Percentiles rank a stretch among this genome's conserved stretches.
phyloP scores from a whole-genome alignment of 2,113 vertebrate genomes.

The Todiramphus saurophagus region DNA sequence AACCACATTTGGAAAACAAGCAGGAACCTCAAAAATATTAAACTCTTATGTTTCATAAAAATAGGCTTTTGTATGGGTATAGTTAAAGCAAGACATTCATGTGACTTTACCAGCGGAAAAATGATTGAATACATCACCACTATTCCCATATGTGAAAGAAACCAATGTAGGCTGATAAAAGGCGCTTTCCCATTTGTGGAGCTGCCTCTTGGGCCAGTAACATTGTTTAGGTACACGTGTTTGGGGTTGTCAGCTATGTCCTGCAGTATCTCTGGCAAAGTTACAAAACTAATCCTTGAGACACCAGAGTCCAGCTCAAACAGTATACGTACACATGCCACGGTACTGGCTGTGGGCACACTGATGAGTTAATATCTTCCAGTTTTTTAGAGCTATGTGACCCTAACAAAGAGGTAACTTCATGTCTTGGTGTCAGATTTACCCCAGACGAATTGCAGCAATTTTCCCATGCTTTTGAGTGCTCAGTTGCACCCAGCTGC shows the following conservation, averaged over 20 bases:
- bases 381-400: neutral
- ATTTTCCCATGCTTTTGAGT: neutral
- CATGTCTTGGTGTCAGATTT: neutral
- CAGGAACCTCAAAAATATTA: neutral
- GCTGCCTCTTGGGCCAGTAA: neutral
- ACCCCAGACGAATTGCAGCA: neutral
- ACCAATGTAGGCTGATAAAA: neutral
- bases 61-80: neutral
- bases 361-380: neutral
- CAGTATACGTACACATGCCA: fast-evolving
- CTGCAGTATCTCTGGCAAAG: neutral
- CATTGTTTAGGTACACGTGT: neutral
- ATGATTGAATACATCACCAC: neutral
- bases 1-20: neutral
- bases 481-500: neutral
- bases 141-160: neutral
- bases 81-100: neutral
- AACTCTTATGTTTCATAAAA: neutral
- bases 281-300: neutral
- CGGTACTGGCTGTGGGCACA: fast-evolving
- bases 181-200: neutral
- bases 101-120: neutral
- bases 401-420: neutral
- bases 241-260: neutral
- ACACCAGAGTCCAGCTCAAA: neutral